Evolutionary conservation across 2,888 invertebrate genomes (phyloP), one percentile per base, ranked within the genome.

Genomic region (Ichneumoninae sp.): DNA sequence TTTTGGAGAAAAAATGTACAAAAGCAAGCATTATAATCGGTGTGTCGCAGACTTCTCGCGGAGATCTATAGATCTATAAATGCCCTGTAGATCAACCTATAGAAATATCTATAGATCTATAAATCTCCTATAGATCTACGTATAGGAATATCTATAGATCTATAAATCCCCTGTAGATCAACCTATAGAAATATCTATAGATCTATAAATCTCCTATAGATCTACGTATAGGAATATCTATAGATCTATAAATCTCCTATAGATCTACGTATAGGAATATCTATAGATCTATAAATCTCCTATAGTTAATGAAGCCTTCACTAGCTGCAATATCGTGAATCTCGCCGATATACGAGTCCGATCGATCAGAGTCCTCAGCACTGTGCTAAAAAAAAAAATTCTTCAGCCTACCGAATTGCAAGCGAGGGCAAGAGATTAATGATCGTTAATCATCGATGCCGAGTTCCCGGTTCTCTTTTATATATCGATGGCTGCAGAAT

Each of bases 401-500:
- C 6, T 33, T 33, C n/a, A 62, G 22, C 3, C 26, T 10, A 13
- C 57, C 10, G 33, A 33, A 30, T 16, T 22, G 57, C 57, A 26
- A 62, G 30, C 30, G 33, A 30, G 33, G 2, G 16, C 13, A 3
- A 30, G 33, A 62, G 62, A 22, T 62, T 62, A 62, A 62, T 62
- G 33, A 30, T 33, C 62, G 7, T 62, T 62, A 62, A 62, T 62
- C 30, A 62, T 62, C 33, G 5, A 62, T 30, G 33, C 30, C 30
- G 30, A 62, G 6, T 57, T 13, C 6, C 26, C 26, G 33, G 33
- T 0, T n/a, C 62, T 33, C 33, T 62, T 62, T 62, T 30, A 62
- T n/a, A 33, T 33, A 33, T 33, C 62, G 13, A 13, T 3, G 26
- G 8, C 3, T 22, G 2, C 10, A 16, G 44, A 47, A 47, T 47